A percentile compares a stretch with the other conserved stretches of the same genome.
Conservation (phyloP, 2,797 vertebrate species). For the Eidolon dupreanum region DNA sequence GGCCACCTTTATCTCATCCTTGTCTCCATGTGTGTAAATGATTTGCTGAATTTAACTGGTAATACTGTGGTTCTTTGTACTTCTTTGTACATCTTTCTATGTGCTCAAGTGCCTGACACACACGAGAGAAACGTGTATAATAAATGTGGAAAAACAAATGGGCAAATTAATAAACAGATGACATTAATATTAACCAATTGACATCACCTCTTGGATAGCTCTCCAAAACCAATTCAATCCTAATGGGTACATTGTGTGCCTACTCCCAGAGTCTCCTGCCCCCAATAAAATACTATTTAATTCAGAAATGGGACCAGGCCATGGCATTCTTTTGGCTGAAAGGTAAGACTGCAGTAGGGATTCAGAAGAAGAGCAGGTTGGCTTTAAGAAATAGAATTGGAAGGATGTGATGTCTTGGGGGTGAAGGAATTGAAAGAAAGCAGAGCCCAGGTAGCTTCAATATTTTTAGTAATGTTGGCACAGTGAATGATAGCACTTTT, state of each 20-base stretch:
- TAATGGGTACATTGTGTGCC: fast-evolving
- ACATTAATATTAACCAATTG: background rate
- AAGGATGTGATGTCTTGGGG: background rate
- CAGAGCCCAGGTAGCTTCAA: background rate
- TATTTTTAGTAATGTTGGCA: background rate
- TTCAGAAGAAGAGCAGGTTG: background rate
- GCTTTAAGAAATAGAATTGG: background rate
- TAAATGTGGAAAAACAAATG: background rate
- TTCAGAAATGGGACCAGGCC: background rate
- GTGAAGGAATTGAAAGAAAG: background rate
- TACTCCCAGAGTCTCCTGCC: background rate
- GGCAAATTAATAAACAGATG: background rate
- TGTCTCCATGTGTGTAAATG: background rate
- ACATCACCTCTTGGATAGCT: background rate
- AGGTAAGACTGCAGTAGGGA: background rate
- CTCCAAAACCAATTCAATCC: background rate
- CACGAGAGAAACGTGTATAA: background rate
- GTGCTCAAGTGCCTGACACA: background rate
- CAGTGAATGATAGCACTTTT: background rate
- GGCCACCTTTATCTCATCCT: background rate
- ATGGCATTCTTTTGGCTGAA: background rate
- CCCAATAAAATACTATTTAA: background rate
- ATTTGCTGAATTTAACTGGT: background rate
- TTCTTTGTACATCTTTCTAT: background rate
- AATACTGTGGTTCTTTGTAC: background rate